Percentiles rank a stretch among this genome's conserved stretches.
Conservation (phyloP, 2,797 vertebrate genomes). For the Rhinogobio ventralis region DNA sequence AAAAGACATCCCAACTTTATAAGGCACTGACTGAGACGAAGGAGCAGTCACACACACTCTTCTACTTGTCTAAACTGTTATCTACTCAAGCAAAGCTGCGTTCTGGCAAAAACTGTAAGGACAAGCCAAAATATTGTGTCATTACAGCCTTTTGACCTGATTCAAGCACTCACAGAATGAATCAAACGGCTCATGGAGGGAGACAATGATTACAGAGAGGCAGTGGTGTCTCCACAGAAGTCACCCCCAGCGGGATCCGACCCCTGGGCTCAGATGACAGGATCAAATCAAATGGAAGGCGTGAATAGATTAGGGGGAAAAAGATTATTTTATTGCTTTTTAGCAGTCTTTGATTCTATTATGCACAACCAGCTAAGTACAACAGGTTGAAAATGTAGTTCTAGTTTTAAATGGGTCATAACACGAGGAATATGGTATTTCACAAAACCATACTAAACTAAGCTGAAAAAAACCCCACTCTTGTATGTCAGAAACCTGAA, state of each 20-base stretch:
- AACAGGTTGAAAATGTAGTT: not conserved
- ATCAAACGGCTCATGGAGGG: not conserved
- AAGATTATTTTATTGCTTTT: not conserved
- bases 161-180: constrained; percentile 18
- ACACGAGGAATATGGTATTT: not conserved
- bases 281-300: not conserved
- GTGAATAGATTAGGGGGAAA: not conserved
- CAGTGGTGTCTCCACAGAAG: not conserved
- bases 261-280: not conserved
- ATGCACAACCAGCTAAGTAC: not conserved
- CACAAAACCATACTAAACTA: not conserved
- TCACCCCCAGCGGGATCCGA: not conserved
- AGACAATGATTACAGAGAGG: not conserved
- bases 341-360: not conserved
- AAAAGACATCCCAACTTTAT: not conserved
- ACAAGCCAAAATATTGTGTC: constrained; percentile 7
- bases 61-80: constrained; percentile 29
- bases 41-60: not conserved
- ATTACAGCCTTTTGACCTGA: not conserved
- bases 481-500: not conserved
- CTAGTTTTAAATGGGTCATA: not conserved
- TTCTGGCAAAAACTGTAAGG: constrained; percentile 4
- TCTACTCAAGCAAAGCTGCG: constrained; percentile 1
- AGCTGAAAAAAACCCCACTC: not conserved
- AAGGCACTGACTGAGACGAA: not conserved